phyloP scores from a whole-genome alignment of 2,888 invertebrate genomes.

The Conomelus anceps region DNA sequence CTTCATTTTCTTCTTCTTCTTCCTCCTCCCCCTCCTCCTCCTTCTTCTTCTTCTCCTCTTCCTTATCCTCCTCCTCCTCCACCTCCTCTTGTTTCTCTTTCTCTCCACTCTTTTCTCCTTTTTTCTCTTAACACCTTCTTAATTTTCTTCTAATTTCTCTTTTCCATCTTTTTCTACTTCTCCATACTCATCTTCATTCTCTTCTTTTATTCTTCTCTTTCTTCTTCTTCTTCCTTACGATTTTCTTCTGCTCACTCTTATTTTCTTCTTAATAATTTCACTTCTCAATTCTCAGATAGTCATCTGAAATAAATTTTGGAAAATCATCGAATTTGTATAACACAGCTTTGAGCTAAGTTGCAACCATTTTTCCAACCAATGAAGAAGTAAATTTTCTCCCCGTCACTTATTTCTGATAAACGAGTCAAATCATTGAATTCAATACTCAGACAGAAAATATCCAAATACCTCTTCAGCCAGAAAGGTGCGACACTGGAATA shows the following conservation, averaged over 20 bases:
- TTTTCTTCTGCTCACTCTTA: too few relatives aligned
- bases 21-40: constrained; percentile 23
- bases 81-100: not conserved
- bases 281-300: not conserved
- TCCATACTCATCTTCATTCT: constrained; percentile 23
- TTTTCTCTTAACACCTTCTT: constrained; percentile 6
- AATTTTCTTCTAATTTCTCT: constrained; percentile 13
- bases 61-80: not conserved
- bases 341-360: too few relatives aligned
- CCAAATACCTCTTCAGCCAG: not conserved
- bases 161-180: not conserved
- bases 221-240: not conserved
- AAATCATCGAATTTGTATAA: not conserved
- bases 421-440: not conserved
- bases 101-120: constrained; percentile 8
- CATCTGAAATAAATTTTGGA: not conserved
- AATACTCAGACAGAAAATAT: not conserved
- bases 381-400: not conserved
- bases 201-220: constrained; percentile 26
- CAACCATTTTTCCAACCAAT: not conserved
- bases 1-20: not conserved
- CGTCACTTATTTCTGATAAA: not conserved
- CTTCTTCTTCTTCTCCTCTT: constrained; percentile 27
- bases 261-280: constrained; percentile 5
- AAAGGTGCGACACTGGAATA: not conserved